Conservation (phyloP, 1,140 invertebrate species). For the Drosophila pseudoananassae region DNA sequence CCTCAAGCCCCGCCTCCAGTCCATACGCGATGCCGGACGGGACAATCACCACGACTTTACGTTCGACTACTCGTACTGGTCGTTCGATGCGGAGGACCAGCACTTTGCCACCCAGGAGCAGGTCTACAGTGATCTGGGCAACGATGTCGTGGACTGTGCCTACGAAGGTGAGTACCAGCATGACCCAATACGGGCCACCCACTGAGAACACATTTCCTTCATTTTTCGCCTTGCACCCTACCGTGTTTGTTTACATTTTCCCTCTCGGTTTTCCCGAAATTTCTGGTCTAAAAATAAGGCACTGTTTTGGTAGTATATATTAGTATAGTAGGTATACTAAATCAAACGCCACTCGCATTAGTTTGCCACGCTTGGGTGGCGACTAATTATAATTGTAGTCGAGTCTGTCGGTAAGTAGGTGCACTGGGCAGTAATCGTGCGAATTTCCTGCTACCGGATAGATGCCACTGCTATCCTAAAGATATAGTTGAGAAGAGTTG, state of each 20-base stretch:
- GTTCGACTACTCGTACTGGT: slow-evolving; percentile 97
- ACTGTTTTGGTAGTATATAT: not conserved
- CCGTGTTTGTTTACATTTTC: slow-evolving; percentile 54
- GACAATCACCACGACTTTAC: slow-evolving; percentile 94
- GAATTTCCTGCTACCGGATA: slow-evolving; percentile 58
- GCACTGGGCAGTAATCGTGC: slow-evolving; percentile 41
- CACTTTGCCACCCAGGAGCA: slow-evolving; percentile 92
- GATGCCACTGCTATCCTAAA: not conserved
- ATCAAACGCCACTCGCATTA: slow-evolving; percentile 5
- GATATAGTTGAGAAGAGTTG: too few relatives aligned
- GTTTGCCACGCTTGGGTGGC: slow-evolving; percentile 30
- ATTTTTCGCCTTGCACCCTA: slow-evolving; percentile 38
- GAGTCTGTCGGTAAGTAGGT: slow-evolving; percentile 36
- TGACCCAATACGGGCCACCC: slow-evolving; percentile 32
- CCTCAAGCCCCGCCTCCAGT: slow-evolving; percentile 88
- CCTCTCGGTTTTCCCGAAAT: slow-evolving; percentile 24
- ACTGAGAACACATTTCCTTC: slow-evolving; percentile 24
- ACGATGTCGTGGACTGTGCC: slow-evolving; percentile 96
- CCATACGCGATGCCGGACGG: slow-evolving; percentile 85
- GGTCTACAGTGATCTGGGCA: slow-evolving; percentile 94
- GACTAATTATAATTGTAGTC: slow-evolving; percentile 34
- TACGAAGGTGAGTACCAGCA: slow-evolving; percentile 87
- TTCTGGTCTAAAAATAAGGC: slow-evolving; percentile 49
- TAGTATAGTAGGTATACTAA: slow-evolving; percentile 9
- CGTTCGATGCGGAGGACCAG: slow-evolving; percentile 88